These are phyloP conservation scores for Bambusicola thoracicus DNA, from an alignment of 2,113 vertebrate genomes.

Conservation along the genomic window DNA sequence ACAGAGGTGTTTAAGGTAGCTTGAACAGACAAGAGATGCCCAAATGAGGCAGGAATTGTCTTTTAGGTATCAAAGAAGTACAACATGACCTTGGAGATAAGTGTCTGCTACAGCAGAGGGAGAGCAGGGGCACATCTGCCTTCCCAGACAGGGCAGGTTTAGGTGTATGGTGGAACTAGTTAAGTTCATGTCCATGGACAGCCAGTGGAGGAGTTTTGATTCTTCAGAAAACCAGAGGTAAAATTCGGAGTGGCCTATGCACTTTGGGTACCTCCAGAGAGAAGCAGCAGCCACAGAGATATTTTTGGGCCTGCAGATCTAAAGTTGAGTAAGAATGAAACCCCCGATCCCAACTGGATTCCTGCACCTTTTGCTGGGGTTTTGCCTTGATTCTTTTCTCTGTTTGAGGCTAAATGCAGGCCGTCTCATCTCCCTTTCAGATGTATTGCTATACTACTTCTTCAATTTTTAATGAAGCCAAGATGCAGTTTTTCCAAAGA, in stretches of 20 bases:
- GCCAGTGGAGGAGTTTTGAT: neutral
- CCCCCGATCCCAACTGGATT: neutral
- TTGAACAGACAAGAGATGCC: neutral
- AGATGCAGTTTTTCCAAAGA: conserved; percentile 23
- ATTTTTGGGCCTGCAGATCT: neutral
- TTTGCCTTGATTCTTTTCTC: neutral
- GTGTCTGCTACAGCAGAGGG: neutral
- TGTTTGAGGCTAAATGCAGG: neutral
- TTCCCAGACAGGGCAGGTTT: rapidly evolving
- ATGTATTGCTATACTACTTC: neutral
- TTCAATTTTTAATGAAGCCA: conserved; percentile 60
- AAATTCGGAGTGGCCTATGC: neutral
- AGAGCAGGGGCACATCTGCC: neutral
- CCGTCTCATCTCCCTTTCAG: neutral
- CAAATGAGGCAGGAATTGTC: neutral
- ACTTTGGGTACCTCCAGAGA: neutral
- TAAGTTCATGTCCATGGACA: neutral
- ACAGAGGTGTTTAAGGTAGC: neutral
- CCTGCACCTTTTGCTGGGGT: neutral
- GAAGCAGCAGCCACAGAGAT: neutral
- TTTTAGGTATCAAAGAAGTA: neutral
- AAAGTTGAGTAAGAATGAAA: neutral
- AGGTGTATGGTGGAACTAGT: neutral
- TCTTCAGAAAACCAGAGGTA: neutral
- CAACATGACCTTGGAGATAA: neutral